Percentiles rank a stretch among this genome's conserved stretches.
Conservation (phyloP, 2,113 vertebrate species). For the Verasper variegatus region DNA sequence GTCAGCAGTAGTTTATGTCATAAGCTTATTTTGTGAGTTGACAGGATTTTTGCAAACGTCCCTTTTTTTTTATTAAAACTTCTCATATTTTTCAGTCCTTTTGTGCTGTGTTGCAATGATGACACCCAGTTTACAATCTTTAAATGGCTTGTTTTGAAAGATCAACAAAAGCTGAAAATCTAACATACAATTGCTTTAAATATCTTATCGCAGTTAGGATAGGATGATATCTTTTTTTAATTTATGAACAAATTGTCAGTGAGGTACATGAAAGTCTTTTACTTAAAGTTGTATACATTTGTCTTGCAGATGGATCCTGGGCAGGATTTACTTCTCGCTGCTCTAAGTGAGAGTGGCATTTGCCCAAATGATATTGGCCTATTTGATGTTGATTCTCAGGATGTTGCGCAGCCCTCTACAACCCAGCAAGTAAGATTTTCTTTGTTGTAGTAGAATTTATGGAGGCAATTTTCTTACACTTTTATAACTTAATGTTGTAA, state of each 20-base stretch:
- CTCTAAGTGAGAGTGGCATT: slow-evolving; percentile 98
- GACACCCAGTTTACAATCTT: background rate
- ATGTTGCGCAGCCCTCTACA: slow-evolving; percentile 84
- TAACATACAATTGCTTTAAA: too few species aligned
- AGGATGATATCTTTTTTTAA: too few species aligned
- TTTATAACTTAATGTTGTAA: background rate
- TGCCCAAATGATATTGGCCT: slow-evolving; percentile 92
- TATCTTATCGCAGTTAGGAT: too few species aligned
- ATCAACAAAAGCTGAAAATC: too few species aligned
- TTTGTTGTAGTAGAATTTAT: background rate
- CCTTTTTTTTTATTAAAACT: too few species aligned
- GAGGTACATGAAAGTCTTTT: background rate
- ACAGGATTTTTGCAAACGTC: too few species aligned
- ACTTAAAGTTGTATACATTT: background rate
- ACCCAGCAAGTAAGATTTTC: slow-evolving; percentile 87
- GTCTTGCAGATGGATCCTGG: slow-evolving; percentile 94
- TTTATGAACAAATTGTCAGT: background rate
- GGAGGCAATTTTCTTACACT: background rate
- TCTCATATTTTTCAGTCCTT: background rate
- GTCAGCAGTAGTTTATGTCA: too few species aligned
- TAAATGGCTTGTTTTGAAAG: background rate
- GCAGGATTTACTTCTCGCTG: slow-evolving; percentile 98
- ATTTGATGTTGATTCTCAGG: slow-evolving; percentile 93
- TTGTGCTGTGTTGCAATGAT: background rate
- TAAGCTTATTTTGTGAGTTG: too few species aligned